Evolutionary conservation across 1,140 invertebrate species (phyloP).

Genomic region (Radopholus similis): DNA sequence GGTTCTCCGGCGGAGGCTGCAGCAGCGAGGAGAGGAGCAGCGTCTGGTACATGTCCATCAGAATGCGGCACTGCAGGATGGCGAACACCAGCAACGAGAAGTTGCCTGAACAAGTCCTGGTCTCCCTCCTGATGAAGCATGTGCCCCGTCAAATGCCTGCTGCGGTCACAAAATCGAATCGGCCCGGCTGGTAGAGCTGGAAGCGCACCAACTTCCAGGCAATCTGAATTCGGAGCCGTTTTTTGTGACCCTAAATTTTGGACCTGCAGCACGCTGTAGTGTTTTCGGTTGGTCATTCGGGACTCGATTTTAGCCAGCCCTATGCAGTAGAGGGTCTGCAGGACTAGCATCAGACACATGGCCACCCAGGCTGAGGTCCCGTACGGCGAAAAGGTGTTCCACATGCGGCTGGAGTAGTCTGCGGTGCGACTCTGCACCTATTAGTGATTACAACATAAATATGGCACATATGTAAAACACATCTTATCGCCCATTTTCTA

Average conservation of each 20-base stretch:
- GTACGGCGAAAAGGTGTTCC: slow-evolving; percentile 43
- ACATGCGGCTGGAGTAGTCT: slow-evolving; percentile 21
- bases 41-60: slow-evolving; percentile 37
- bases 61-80: slow-evolving; percentile 33
- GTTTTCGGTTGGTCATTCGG: slow-evolving; percentile 16
- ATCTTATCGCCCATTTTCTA: too few relatives aligned
- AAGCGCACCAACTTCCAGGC: slow-evolving; percentile 38
- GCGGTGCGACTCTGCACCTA: background rate
- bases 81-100: slow-evolving; percentile 36
- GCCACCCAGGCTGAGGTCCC: slow-evolving; percentile 28
- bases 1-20: slow-evolving; percentile 22
- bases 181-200: slow-evolving; percentile 37
- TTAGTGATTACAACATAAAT: too few relatives aligned
- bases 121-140: too few relatives aligned
- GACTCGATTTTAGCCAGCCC: slow-evolving; percentile 28
- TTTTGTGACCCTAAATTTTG: too few relatives aligned
- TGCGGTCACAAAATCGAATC: slow-evolving; percentile 31
- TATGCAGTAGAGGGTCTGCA: slow-evolving; percentile 33
- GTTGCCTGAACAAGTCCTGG: slow-evolving; percentile 26
- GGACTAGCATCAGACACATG: slow-evolving; percentile 24
- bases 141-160: too few relatives aligned
- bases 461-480: too few relatives aligned
- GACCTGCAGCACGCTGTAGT: slow-evolving; percentile 13
- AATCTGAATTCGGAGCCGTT: slow-evolving; percentile 24
- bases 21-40: slow-evolving; percentile 33